Conservation (phyloP, 2,888 invertebrate species). For the Malachius bipustulatus region DNA sequence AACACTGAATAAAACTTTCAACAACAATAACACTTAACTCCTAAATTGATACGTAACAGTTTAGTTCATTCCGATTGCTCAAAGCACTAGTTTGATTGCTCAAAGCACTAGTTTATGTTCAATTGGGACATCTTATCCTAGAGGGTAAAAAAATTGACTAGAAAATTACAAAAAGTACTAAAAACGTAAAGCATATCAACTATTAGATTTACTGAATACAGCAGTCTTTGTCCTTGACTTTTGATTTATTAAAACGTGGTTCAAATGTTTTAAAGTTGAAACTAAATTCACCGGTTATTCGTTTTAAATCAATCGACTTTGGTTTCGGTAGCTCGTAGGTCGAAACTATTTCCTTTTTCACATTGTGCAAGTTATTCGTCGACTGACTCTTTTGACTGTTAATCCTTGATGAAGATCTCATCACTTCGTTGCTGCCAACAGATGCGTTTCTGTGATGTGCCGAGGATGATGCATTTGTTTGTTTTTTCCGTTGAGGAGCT, state of each 20-base stretch:
- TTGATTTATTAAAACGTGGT: too few relatives aligned
- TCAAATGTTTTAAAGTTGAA: not conserved
- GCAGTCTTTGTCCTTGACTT: slow-evolving; percentile 30
- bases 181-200: slow-evolving; percentile 8
- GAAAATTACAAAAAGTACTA: slow-evolving; percentile 25
- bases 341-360: slow-evolving; percentile 23
- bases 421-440: not conserved
- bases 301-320: slow-evolving; percentile 15
- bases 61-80: slow-evolving; percentile 22
- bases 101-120: too few relatives aligned
- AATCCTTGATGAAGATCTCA: slow-evolving; percentile 1
- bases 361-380: slow-evolving; percentile 17
- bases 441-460: slow-evolving; percentile 18
- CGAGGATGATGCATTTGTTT: slow-evolving; percentile 24
- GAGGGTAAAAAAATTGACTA: slow-evolving; percentile 33
- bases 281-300: slow-evolving; percentile 5
- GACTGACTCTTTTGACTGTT: slow-evolving; percentile 19
- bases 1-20: slow-evolving; percentile 16
- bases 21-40: slow-evolving; percentile 13
- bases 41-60: too few relatives aligned
- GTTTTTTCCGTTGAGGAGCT: slow-evolving; percentile 23
- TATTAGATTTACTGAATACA: slow-evolving; percentile 26
- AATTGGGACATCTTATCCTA: too few relatives aligned
- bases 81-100: too few relatives aligned
- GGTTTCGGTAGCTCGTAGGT: slow-evolving; percentile 22